Conservation (phyloP, 2,888 invertebrate species). For the Anthrax anthrax region DNA sequence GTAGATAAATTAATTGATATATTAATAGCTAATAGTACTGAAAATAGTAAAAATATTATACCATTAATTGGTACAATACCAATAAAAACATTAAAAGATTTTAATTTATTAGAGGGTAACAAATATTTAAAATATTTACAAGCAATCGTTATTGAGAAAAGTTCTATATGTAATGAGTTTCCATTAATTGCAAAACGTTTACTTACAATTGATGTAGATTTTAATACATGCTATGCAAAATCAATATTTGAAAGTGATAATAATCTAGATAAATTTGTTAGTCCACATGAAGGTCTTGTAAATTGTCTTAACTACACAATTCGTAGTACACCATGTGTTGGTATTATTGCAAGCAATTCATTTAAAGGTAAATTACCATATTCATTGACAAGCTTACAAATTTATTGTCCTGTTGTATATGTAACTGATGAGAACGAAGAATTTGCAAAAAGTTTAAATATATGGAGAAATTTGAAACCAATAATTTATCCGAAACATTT, state of each 20-base stretch:
- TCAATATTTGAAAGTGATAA: not conserved
- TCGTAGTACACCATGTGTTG: conserved; percentile 26
- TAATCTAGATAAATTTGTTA: not conserved
- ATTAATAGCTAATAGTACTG: not conserved
- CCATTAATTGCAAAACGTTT: conserved; percentile 30
- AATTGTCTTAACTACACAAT: conserved; percentile 28
- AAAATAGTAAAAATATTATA: conserved; percentile 9
- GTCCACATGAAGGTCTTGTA: not conserved
- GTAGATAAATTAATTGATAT: no score
- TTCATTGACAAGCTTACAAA: conserved; percentile 14
- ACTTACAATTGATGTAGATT: conserved; percentile 21
- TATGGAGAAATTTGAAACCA: conserved; percentile 23
- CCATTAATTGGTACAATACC: conserved; percentile 28
- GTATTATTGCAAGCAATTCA: conserved; percentile 20
- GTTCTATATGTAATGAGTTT: conserved; percentile 26
- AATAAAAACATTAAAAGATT: conserved; percentile 26
- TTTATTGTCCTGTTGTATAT: conserved; percentile 31
- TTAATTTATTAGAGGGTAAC: conserved; percentile 25
- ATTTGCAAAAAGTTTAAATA: conserved; percentile 19
- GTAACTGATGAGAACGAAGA: conserved; percentile 9
- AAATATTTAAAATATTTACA: conserved; percentile 25
- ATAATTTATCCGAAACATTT: conserved; percentile 20
- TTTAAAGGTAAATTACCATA: not conserved
- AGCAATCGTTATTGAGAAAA: conserved; percentile 29
- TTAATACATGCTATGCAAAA: conserved; percentile 13